phyloP scores from a whole-genome alignment of 1,140 invertebrate species.

The Trissolcus basalis region DNA sequence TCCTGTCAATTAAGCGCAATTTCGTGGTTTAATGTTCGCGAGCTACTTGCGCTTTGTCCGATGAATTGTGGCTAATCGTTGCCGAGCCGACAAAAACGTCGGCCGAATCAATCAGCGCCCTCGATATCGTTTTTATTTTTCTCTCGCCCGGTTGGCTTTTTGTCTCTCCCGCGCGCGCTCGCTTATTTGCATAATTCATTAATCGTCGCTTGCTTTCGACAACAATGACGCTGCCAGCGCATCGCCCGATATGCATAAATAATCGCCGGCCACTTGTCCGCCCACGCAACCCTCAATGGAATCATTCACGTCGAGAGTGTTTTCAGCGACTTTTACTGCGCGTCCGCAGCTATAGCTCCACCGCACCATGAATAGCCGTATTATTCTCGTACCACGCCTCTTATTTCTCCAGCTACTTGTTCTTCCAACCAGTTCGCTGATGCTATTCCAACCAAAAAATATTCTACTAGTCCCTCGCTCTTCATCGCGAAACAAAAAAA shows the following conservation, averaged over 20 bases:
- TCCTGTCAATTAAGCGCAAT: conserved; percentile 53
- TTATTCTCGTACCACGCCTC: conserved; percentile 40
- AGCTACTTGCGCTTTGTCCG: conserved; percentile 32
- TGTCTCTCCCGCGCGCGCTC: not conserved
- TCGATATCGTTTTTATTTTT: conserved; percentile 3
- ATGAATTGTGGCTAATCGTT: conserved; percentile 27
- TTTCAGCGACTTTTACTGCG: conserved; percentile 48
- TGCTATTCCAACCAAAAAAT: too few relatives aligned
- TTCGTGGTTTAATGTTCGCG: conserved; percentile 32
- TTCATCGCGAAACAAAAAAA: too few relatives aligned
- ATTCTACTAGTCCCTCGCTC: too few relatives aligned
- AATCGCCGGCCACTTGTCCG: conserved; percentile 53
- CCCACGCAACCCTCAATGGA: conserved; percentile 62
- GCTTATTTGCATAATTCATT: conserved; percentile 49
- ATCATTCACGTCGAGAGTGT: conserved; percentile 67
- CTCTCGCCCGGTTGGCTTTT: not conserved
- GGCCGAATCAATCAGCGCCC: conserved; percentile 28
- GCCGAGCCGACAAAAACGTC: conserved; percentile 5
- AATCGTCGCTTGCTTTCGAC: conserved; percentile 17
- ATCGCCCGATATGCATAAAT: conserved; percentile 55
- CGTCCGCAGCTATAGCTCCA: conserved; percentile 12
- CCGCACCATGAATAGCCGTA: conserved; percentile 49
- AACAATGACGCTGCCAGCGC: conserved; percentile 38
- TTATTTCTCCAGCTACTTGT: conserved; percentile 36
- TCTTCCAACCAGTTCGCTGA: conserved; percentile 19